A percentile compares a stretch with the other conserved stretches of the same genome.
Evolutionary conservation across 2,888 invertebrate genomes (phyloP).

Genomic region (Esperia sulphurella): DNA sequence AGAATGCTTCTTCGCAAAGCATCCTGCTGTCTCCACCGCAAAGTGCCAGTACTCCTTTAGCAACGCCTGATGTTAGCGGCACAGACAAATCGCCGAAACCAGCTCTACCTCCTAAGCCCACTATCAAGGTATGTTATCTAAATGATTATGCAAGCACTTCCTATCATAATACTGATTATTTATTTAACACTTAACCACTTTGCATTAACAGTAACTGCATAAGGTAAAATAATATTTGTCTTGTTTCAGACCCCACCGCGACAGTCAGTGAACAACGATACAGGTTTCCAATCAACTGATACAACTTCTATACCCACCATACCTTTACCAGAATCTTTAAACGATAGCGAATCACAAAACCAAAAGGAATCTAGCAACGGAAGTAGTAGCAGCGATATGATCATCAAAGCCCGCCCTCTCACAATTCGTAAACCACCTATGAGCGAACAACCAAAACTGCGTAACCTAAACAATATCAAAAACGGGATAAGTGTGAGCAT

Average conservation of each 20-base stretch:
- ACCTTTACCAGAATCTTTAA: slow-evolving; percentile 52
- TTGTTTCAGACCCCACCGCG: slow-evolving; percentile 73
- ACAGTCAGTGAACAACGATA: slow-evolving; percentile 67
- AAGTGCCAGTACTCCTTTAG: slow-evolving; percentile 79
- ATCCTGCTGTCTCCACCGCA: slow-evolving; percentile 80
- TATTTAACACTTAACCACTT: no score
- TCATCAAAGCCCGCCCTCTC: slow-evolving; percentile 89
- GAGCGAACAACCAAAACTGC: slow-evolving; percentile 88
- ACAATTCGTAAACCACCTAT: slow-evolving; percentile 91
- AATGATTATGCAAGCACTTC: slow-evolving; percentile 3
- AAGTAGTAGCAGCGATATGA: slow-evolving; percentile 60
- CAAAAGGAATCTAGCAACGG: slow-evolving; percentile 71
- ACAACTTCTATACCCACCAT: slow-evolving; percentile 48
- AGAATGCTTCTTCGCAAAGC: slow-evolving; percentile 64
- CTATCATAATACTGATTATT: not conserved
- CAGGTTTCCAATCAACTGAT: slow-evolving; percentile 48
- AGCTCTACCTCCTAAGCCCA: slow-evolving; percentile 91
- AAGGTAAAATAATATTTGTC: not conserved
- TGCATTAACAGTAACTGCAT: no score
- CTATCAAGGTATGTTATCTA: slow-evolving; percentile 76
- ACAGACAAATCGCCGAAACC: slow-evolving; percentile 83
- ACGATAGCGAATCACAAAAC: slow-evolving; percentile 48
- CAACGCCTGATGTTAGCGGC: slow-evolving; percentile 74
- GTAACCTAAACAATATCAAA: slow-evolving; percentile 77
- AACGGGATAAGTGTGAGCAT: slow-evolving; percentile 83